Evolutionary conservation across 2,888 invertebrate species (phyloP).

Genomic region (Aporophyla lueneburgensis): DNA sequence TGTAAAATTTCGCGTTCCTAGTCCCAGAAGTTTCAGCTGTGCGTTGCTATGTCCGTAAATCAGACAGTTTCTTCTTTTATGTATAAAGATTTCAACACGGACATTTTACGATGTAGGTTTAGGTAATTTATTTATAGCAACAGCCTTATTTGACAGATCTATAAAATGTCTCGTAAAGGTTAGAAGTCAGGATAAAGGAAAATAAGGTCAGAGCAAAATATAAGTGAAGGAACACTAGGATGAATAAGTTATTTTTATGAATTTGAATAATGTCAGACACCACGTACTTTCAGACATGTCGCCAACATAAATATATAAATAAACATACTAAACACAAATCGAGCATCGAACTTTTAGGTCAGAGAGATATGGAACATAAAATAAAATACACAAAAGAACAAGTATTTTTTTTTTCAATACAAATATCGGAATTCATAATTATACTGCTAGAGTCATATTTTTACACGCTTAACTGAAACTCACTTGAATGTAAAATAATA

Average conservation of each 20-base stretch:
- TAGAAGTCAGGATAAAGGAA: conserved; percentile 7
- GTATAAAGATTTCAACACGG: not conserved
- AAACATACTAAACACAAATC: not conserved
- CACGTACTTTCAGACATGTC: conserved; percentile 12
- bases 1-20: too few species aligned
- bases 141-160: conserved; percentile 14
- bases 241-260: not conserved
- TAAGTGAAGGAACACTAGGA: not conserved
- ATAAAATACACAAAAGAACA: not conserved
- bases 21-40: too few species aligned
- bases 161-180: conserved; percentile 33
- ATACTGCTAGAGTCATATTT: not conserved
- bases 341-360: not conserved
- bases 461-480: not conserved
- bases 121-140: conserved; percentile 4
- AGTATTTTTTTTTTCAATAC: not conserved
- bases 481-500: not conserved
- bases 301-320: not conserved
- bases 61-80: too few species aligned
- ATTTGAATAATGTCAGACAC: conserved; percentile 7
- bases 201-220: conserved; percentile 26
- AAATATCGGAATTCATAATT: too few species aligned
- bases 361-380: not conserved
- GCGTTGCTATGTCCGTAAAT: too few species aligned
- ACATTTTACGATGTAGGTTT: not conserved